Percentiles rank a stretch among this genome's conserved stretches.
Evolutionary conservation across 2,113 vertebrate species (phyloP).

Genomic region (Dolichotis patagonum): DNA sequence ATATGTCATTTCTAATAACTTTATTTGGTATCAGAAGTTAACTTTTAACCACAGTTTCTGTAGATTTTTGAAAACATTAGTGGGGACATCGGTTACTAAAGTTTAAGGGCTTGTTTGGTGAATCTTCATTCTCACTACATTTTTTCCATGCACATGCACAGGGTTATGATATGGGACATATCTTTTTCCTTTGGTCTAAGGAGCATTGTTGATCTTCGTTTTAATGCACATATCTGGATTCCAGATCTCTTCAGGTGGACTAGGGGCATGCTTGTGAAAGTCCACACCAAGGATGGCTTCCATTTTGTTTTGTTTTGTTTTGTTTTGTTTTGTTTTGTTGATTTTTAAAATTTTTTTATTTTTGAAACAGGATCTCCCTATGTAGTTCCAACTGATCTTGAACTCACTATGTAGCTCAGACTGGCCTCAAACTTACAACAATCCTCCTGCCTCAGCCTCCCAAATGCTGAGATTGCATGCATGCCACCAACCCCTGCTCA

Average conservation of each 20-base stretch:
- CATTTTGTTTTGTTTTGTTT: no score
- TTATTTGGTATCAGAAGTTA: background rate
- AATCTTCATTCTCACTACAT: background rate
- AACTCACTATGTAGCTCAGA: background rate
- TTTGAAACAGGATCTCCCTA: background rate
- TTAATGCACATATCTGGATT: no score
- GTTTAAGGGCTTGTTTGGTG: background rate
- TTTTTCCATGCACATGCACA: background rate
- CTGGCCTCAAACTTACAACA: background rate
- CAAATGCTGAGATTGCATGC: background rate
- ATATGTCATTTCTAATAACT: background rate
- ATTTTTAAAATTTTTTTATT: background rate
- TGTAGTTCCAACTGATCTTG: background rate
- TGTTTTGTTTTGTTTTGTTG: no score
- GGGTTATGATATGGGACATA: no score
- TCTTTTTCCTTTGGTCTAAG: no score
- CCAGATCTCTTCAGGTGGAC: background rate
- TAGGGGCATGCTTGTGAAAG: background rate
- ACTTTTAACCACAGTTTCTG: background rate
- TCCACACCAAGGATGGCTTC: background rate
- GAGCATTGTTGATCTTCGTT: background rate
- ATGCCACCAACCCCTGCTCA: background rate
- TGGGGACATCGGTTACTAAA: background rate
- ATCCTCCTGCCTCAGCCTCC: background rate
- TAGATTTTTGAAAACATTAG: background rate